Percentiles rank a stretch among this genome's conserved stretches.
phyloP scores from a whole-genome alignment of 1,140 invertebrate species.

The Zaprionus vittiger region DNA sequence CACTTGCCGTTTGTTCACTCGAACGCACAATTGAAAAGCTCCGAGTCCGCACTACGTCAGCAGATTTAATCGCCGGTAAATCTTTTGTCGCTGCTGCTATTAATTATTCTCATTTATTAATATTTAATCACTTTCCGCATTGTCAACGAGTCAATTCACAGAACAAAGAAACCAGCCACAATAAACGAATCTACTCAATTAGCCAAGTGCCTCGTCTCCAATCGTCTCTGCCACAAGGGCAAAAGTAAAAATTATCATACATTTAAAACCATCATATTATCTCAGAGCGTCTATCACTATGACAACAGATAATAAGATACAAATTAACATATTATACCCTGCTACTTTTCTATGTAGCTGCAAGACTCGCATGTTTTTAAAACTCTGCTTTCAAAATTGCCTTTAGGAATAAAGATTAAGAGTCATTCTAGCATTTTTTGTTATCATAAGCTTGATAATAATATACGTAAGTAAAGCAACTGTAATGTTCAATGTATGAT shows the following conservation, averaged over 20 bases:
- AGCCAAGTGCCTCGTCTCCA: slow-evolving; percentile 10
- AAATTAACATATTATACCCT: background rate
- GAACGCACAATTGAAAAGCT: slow-evolving; percentile 5
- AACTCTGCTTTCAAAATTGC: no score
- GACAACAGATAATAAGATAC: background rate
- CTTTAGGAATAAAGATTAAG: no score
- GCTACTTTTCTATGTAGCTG: background rate
- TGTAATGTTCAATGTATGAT: background rate
- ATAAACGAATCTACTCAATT: slow-evolving; percentile 24
- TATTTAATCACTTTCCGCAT: slow-evolving; percentile 9
- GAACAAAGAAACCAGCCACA: slow-evolving; percentile 8
- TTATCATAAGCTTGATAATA: background rate
- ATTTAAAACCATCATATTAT: slow-evolving; percentile 17
- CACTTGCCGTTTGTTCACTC: background rate
- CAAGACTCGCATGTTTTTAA: background rate
- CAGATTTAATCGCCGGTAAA: slow-evolving; percentile 23
- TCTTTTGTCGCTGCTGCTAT: slow-evolving; percentile 17
- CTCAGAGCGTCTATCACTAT: background rate
- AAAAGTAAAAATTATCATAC: background rate
- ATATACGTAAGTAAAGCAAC: background rate
- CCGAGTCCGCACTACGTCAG: background rate
- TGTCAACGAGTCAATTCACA: slow-evolving; percentile 20
- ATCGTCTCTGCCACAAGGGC: background rate
- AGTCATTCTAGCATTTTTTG: background rate
- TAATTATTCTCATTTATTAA: slow-evolving; percentile 22